phyloP scores from a whole-genome alignment of 2,888 invertebrate genomes.

The Notodonta ziczac region DNA sequence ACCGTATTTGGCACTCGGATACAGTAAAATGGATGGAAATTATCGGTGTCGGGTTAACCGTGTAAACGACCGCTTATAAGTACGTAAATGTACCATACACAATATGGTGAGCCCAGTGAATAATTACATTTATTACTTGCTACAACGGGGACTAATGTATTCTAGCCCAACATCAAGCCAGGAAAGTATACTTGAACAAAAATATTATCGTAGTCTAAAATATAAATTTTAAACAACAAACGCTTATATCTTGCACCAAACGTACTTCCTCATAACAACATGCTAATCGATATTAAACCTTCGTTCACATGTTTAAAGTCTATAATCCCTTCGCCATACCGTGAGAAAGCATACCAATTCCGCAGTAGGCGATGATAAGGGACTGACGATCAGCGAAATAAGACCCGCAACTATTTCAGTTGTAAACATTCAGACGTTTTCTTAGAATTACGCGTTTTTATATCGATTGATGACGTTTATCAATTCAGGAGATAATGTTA shows the following conservation, averaged over 20 bases:
- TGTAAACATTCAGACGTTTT: conserved; percentile 37
- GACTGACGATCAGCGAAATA: conserved; percentile 48
- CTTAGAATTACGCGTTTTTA: conserved; percentile 25
- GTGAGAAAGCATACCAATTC: conserved; percentile 65
- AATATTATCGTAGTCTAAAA: background rate
- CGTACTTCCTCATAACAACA: conserved; percentile 24
- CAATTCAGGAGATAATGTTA: too few relatives aligned
- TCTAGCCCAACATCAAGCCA: too few relatives aligned
- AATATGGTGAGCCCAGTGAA: too few relatives aligned
- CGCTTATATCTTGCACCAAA: conserved; percentile 18
- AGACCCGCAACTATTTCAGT: conserved; percentile 41
- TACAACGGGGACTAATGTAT: too few relatives aligned
- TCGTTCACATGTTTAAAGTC: conserved; percentile 20
- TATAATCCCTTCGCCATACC: conserved; percentile 33
- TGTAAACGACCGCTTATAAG: too few relatives aligned
- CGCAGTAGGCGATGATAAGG: conserved; percentile 50
- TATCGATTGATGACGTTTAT: conserved; percentile 2
- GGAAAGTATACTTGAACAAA: conserved; percentile 12
- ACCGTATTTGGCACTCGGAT: background rate
- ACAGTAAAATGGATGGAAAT: too few relatives aligned
- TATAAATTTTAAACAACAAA: conserved; percentile 15
- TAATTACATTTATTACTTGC: too few relatives aligned
- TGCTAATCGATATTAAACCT: conserved; percentile 27
- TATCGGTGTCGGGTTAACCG: background rate
- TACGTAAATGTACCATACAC: too few relatives aligned